Base-by-base conservation (phyloP, 2,113 vertebrate genomes). In the Pipa parva region DNA sequence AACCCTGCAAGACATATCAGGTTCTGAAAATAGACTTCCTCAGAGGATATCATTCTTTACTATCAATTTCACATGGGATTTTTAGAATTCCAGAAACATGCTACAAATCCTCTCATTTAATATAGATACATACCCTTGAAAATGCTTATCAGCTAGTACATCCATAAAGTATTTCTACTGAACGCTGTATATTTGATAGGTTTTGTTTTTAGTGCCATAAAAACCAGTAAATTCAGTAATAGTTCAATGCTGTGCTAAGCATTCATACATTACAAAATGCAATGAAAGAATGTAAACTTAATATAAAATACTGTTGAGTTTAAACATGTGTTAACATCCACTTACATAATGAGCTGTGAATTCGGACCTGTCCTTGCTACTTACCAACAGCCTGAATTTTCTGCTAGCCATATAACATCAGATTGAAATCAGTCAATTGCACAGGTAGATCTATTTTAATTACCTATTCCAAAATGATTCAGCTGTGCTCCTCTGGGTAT, bases 21-120 rank as follows among this genome's bases (percentile, higher is more conserved):
- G n/a, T 20, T 61, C 36, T 52, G 27, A 46, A 70, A 70, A 70
- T 61, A 50, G 66, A 54, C 57, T 70, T 33, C 50, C 39, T 48
- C 33, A 54, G 36, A 70, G 58, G 58, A 61, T 70, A 70, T 70
- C 57, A 54, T 37, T 54, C 59, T 60, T 70, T 70, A 45, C 55
- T 60, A 54, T 70, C 66, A 70, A 61, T 61, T 70, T 70, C 58
- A 61, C 58, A 61, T 51, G 59, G 66, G 58, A 52, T 54, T 61
- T 49, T 70, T 31, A 42, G 51, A 70, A 70, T 60, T 68, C 51
- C 46, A 68, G 56, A 59, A 68, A 68, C 65, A 59, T 70, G 46
- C 36, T 70, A 29, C 48, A 70, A 70, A 70, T 52, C 31, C 24
- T 50, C 26, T 70, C 27, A 61, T 70, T 70, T 60, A 59, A 33